Conservation (phyloP, 2,797 vertebrate genomes). For the Vultur gryphus region DNA sequence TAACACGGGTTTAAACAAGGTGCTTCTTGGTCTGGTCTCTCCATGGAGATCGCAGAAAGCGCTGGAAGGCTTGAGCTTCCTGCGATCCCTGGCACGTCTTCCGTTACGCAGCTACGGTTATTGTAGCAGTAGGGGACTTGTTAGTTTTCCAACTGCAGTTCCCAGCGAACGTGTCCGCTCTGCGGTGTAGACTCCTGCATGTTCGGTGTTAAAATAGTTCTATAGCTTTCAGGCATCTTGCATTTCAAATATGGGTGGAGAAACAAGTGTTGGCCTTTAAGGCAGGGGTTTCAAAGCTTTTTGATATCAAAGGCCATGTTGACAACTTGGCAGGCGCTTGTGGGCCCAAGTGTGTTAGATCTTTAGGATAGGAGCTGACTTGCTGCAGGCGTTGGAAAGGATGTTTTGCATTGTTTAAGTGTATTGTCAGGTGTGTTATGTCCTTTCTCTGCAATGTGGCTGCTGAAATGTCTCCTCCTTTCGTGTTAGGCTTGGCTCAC, state of each 20-base stretch:
- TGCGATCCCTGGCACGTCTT: conserved; percentile 61
- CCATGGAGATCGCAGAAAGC: conserved; percentile 31
- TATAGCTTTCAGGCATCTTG: conserved; percentile 61
- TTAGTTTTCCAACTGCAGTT: conserved; percentile 62
- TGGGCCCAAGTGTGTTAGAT: background rate
- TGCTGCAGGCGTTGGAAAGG: background rate
- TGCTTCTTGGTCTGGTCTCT: conserved; percentile 27
- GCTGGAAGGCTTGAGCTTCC: conserved; percentile 59
- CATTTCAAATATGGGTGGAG: conserved; percentile 57
- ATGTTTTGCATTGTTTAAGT: conserved; percentile 32
- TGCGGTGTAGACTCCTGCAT: conserved; percentile 21
- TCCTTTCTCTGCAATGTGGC: background rate
- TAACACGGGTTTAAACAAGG: background rate
- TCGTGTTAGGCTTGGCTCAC: background rate
- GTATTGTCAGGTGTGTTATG: background rate
- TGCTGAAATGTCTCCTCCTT: background rate
- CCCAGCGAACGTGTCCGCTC: conserved; percentile 27
- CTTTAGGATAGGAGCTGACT: conserved; percentile 32
- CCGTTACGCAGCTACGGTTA: conserved; percentile 46
- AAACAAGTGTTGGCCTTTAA: conserved; percentile 46
- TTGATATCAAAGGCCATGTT: conserved; percentile 55
- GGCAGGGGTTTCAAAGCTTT: conserved; percentile 51
- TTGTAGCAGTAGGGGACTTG: conserved; percentile 65
- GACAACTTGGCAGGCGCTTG: conserved; percentile 39
- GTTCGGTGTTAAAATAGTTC: conserved; percentile 51